phyloP scores from a whole-genome alignment of 2,888 invertebrate species.

The Apotomis capreana region DNA sequence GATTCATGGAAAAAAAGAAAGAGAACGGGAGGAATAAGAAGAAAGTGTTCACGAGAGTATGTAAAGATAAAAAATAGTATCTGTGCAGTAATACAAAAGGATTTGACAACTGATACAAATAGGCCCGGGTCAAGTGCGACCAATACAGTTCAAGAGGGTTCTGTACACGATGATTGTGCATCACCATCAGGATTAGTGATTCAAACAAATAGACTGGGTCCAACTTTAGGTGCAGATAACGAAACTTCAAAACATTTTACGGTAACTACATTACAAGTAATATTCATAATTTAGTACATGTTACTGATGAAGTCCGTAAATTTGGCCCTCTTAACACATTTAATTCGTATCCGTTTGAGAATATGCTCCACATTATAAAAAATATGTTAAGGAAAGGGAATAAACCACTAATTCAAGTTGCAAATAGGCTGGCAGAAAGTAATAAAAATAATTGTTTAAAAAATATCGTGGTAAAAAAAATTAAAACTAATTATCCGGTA shows the following conservation, averaged over 20 bases:
- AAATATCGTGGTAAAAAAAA: not conserved
- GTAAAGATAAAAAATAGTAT: constrained; percentile 21
- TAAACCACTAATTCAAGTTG: constrained; percentile 31
- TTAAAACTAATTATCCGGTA: not conserved
- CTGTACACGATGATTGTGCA: constrained; percentile 19
- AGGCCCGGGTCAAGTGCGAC: not conserved
- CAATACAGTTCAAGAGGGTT: constrained; percentile 19
- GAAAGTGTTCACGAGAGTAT: constrained; percentile 23
- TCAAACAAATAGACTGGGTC: too few species aligned
- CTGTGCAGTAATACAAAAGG: constrained; percentile 11
- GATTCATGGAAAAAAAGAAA: constrained; percentile 27
- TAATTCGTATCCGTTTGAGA: constrained; percentile 40
- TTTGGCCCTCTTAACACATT: constrained; percentile 31
- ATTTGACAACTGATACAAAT: constrained; percentile 19
- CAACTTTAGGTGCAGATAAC: too few species aligned
- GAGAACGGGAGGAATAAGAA: constrained; percentile 22
- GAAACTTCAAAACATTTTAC: not conserved
- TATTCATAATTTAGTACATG: not conserved
- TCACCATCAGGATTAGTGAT: not conserved
- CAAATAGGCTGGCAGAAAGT: constrained; percentile 20
- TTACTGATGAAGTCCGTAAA: constrained; percentile 29
- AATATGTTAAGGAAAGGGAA: constrained; percentile 31
- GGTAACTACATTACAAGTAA: constrained; percentile 2
- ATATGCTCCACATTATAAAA: constrained; percentile 35
- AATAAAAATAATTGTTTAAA: not conserved